Evolutionary conservation across 2,888 invertebrate genomes (phyloP).

Genomic region (Drosophila mimica): DNA sequence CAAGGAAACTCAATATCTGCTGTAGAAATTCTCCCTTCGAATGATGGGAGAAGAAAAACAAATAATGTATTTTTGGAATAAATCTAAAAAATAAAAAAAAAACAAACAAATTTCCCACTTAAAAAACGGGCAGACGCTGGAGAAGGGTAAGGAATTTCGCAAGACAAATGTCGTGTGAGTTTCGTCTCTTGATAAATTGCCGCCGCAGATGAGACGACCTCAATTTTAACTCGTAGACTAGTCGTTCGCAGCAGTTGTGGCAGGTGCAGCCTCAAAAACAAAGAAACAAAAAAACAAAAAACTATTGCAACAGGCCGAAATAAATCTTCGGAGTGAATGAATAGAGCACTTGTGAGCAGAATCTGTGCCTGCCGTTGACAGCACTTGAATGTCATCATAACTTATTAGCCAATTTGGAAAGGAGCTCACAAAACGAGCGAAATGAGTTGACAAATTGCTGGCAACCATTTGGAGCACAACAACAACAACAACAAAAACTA

Average conservation of each 20-base stretch:
- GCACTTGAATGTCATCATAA: conserved; percentile 77
- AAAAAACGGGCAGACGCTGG: neutral
- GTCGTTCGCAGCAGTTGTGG: conserved; percentile 14
- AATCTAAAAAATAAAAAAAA: neutral
- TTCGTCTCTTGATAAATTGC: conserved; percentile 63
- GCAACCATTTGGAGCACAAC: conserved; percentile 50
- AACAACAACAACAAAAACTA: conserved; percentile 8
- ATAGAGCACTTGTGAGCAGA: conserved; percentile 11
- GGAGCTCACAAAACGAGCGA: conserved; percentile 39
- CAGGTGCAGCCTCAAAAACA: conserved; percentile 50
- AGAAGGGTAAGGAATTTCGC: conserved; percentile 57
- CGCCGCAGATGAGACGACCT: conserved; percentile 56
- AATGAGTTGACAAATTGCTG: conserved; percentile 74
- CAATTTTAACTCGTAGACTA: conserved; percentile 44
- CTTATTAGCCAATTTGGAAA: conserved; percentile 47
- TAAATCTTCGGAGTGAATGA: conserved; percentile 62
- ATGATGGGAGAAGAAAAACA: conserved; percentile 32
- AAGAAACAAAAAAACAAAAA: conserved; percentile 7
- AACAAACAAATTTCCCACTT: neutral
- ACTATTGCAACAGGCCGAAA: conserved; percentile 67
- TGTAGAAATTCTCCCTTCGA: conserved; percentile 21
- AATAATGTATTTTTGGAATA: conserved; percentile 18
- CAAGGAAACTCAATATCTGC: conserved; percentile 23
- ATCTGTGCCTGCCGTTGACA: conserved; percentile 57
- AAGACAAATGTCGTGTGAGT: conserved; percentile 54